Base-by-base conservation (phyloP, 37 sponge, comb jelly and placozoan genomes). In the Chondrilla cf. caribensis region DNA sequence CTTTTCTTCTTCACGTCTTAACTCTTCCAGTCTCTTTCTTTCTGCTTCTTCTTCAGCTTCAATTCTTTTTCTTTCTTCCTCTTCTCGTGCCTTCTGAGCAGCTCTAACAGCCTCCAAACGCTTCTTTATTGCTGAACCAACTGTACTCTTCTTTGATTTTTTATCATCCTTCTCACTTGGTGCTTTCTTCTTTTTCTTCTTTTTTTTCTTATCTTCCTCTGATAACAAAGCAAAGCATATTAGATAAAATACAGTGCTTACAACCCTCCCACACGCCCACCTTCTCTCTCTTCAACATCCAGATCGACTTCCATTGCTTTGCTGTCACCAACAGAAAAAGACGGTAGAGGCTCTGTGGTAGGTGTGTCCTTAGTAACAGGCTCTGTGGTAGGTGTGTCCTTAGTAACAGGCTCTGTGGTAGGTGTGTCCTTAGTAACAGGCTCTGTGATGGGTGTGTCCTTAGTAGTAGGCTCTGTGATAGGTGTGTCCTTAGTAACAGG, bases 181-280 rank as follows among this genome's bases (percentile, higher is more conserved):
- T 31, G 32, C 58, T 54, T 87, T 85, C 83, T 94, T 94, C 51
- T 89, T 93, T 76, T 89, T 93, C 80, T 89, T 93, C 82, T 93
- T 89, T 68, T 89, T 87, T 57, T 92, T 88, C 82, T 88, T 88
- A 17, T 65, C 54, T 21, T 62, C 80, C 31, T 84, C 79, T n/a
- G n/a, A n/a, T n/a, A n/a, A n/a, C 2, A 57, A 57, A 57, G 17
- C 58, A 57, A 57, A 57, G 58, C 19, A 57, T 57, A 17, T 21
- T 57, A 19, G 58, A 57, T 57, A 17, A 57, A 19, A 19, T 82
- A 42, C 55, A 78, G 71, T 25, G 77, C 83, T 37, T 72, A 68
- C 18, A 33, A 84, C 26, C 51, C 88, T 24, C 15, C 55, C 21
- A 29, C 58, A 14, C 44, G 81, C 29, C 54, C 89, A 21, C 28